A percentile compares a stretch with the other conserved stretches of the same genome.
Evolutionary conservation across 2,797 vertebrate species (phyloP).

Genomic region (Pangasius mekongensis): DNA sequence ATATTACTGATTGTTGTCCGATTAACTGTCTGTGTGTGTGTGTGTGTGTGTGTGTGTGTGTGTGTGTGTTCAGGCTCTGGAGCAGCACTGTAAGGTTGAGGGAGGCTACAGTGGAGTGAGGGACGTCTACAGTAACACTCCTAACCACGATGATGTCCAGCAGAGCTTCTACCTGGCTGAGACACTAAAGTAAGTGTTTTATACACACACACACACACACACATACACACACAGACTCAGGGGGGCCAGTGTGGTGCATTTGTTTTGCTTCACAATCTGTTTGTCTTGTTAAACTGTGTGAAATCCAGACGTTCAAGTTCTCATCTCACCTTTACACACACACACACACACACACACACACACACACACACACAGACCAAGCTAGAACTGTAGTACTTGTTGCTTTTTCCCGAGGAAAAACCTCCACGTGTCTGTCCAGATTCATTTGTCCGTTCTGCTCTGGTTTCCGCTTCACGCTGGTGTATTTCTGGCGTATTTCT

Average conservation of each 20-base stretch:
- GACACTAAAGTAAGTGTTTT: slow-evolving; percentile 91
- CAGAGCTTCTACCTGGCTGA: slow-evolving; percentile 98
- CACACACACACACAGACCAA: not conserved
- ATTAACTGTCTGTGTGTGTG: not conserved
- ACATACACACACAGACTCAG: not conserved
- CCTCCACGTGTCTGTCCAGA: not conserved
- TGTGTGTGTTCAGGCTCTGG: slow-evolving; percentile 83
- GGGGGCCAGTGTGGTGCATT: too few relatives aligned
- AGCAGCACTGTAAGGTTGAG: slow-evolving; percentile 89
- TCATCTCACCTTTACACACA: not conserved
- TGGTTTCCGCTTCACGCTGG: not conserved
- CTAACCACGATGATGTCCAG: slow-evolving; percentile 92
- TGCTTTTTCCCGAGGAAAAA: not conserved
- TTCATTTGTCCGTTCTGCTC: not conserved
- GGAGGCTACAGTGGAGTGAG: slow-evolving; percentile 92
- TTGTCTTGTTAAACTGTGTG: not conserved
- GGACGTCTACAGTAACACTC: slow-evolving; percentile 85
- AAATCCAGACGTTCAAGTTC: not conserved
- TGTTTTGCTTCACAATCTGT: not conserved
- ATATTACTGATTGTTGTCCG: not conserved
- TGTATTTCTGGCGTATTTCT: not conserved
- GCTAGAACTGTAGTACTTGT: not conserved
- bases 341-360: not conserved
- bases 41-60: slow-evolving; percentile 19
- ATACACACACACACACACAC: slow-evolving; percentile 17